Percentiles rank a stretch among this genome's conserved stretches.
Evolutionary conservation across 2,888 invertebrate genomes (phyloP).

Genomic region (Leucoptera coffeella): DNA sequence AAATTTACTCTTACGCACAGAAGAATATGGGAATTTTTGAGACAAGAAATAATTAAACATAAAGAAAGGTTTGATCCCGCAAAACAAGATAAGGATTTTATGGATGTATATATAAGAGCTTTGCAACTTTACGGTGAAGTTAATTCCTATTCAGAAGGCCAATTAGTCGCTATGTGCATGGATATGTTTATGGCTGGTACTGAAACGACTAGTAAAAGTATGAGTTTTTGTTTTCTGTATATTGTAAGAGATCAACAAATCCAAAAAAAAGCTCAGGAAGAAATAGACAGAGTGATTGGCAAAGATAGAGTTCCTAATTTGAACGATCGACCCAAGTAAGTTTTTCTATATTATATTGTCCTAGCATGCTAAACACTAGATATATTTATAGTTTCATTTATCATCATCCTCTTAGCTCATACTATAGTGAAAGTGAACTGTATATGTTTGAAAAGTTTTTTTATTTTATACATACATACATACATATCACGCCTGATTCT

Average conservation of each 20-base stretch:
- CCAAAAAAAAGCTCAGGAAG: constrained; percentile 68
- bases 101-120: constrained; percentile 73
- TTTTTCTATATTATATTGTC: too few relatives aligned
- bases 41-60: constrained; percentile 65
- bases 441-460: too few relatives aligned
- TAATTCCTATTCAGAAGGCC: constrained; percentile 61
- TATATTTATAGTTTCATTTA: too few relatives aligned
- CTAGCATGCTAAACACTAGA: too few relatives aligned
- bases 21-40: constrained; percentile 65
- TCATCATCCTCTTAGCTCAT: too few relatives aligned
- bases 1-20: constrained; percentile 65
- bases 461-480: too few relatives aligned
- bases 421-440: too few relatives aligned
- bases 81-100: constrained; percentile 66
- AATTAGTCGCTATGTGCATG: constrained; percentile 72
- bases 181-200: constrained; percentile 86
- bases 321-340: constrained; percentile 65
- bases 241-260: constrained; percentile 65
- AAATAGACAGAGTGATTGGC: constrained; percentile 72
- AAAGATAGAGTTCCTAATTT: constrained; percentile 60
- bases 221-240: constrained; percentile 72
- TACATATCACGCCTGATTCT: too few relatives aligned
- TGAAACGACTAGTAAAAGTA: constrained; percentile 75
- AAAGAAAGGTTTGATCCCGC: constrained; percentile 54
- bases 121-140: constrained; percentile 54